Conservation (phyloP, 2,113 vertebrate species). For the Sapayoa aenigma region DNA sequence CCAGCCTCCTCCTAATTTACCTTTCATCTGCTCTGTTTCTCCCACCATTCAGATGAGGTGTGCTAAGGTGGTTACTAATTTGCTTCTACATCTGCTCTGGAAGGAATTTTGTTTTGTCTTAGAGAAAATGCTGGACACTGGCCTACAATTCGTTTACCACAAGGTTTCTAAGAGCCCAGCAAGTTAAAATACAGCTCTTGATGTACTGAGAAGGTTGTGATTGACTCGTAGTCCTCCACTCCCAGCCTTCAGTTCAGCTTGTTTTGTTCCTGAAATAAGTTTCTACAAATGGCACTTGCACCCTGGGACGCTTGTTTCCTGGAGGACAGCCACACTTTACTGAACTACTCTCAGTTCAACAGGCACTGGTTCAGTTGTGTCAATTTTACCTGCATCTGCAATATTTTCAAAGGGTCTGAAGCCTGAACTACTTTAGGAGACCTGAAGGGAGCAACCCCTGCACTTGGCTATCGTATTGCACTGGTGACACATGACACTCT, state of each 20-base stretch:
- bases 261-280: conserved; percentile 62
- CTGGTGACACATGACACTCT: conserved; percentile 47
- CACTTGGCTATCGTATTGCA: conserved; percentile 19
- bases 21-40: not conserved
- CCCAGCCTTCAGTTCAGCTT: conserved; percentile 11
- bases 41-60: not conserved
- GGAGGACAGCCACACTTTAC: conserved; percentile 43
- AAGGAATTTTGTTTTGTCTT: not conserved
- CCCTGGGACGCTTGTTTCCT: conserved; percentile 31
- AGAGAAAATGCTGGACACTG: not conserved
- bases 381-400: conserved; percentile 45
- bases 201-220: not conserved
- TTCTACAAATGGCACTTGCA: conserved; percentile 30
- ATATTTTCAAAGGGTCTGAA: conserved; percentile 49
- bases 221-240: not conserved
- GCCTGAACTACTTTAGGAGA: conserved; percentile 47
- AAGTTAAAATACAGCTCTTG: conserved; percentile 22
- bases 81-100: not conserved
- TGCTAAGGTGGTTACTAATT: not conserved
- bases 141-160: not conserved
- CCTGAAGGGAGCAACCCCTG: conserved; percentile 51
- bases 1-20: not conserved
- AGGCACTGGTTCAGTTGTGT: conserved; percentile 45
- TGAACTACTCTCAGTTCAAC: not conserved
- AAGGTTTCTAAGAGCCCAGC: not conserved